A percentile compares a stretch with the other conserved stretches of the same genome.
phyloP scores from a whole-genome alignment of 2,797 vertebrate species.

The Eospalax fontanierii region DNA sequence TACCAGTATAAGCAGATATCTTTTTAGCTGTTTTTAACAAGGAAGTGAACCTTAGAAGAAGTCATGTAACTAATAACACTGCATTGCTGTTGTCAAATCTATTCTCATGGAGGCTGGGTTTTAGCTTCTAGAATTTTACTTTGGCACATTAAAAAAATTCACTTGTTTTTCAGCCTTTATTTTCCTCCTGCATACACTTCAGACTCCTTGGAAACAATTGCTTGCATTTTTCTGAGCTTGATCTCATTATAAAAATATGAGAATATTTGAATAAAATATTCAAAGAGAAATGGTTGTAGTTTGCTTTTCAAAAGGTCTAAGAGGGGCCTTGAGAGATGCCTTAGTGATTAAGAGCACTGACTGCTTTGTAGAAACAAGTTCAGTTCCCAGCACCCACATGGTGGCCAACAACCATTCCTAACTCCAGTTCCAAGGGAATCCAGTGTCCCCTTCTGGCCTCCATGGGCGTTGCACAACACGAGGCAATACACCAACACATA shows the following conservation, averaged over 20 bases:
- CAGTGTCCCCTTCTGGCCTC: too few species aligned
- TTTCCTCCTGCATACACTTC: constrained; percentile 76
- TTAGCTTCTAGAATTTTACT: constrained; percentile 45
- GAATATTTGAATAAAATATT: constrained; percentile 10
- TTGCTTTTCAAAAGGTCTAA: constrained; percentile 85
- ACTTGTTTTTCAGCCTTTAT: background rate
- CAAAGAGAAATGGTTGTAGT: constrained; percentile 15
- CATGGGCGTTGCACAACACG: too few species aligned
- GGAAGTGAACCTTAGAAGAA: constrained; percentile 18
- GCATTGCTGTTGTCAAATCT: background rate
- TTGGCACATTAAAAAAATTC: constrained; percentile 1
- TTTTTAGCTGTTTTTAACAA: constrained; percentile 15
- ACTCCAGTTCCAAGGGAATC: too few species aligned
- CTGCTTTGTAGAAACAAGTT: too few species aligned
- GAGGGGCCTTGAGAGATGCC: too few species aligned
- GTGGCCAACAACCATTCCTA: too few species aligned
- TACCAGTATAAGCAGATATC: constrained; percentile 10
- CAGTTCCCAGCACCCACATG: too few species aligned
- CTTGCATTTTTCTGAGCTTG: constrained; percentile 71
- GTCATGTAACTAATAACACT: background rate
- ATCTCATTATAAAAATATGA: constrained; percentile 45
- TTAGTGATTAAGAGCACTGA: too few species aligned
- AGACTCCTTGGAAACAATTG: constrained; percentile 72
- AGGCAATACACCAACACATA: too few species aligned
- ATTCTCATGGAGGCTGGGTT: constrained; percentile 39